A percentile compares a stretch with the other conserved stretches of the same genome.
Conservation (phyloP, 2,113 vertebrate species). For the Gopherus flavomarginatus region DNA sequence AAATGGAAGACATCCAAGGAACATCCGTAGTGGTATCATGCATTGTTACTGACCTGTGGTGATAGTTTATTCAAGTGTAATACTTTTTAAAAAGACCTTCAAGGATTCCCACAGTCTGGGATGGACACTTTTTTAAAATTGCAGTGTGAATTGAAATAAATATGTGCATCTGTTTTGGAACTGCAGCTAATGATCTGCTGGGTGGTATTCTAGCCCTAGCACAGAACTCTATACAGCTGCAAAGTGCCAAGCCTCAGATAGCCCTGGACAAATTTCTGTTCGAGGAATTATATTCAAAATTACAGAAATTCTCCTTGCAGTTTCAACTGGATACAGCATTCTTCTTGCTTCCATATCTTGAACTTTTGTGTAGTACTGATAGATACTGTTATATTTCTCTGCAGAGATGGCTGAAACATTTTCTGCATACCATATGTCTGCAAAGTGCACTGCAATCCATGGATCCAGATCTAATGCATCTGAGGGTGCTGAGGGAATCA, state of each 20-base stretch:
- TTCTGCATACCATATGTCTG: background rate
- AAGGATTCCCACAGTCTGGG: fast-evolving
- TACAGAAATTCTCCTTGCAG: fast-evolving
- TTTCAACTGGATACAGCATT: background rate
- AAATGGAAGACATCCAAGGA: too few species aligned
- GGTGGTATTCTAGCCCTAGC: background rate
- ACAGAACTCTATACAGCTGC: background rate
- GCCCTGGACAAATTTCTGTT: background rate
- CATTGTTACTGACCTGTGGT: too few species aligned
- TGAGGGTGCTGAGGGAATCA: too few species aligned
- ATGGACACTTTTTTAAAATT: background rate
- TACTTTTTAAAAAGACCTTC: too few species aligned
- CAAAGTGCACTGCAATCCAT: background rate
- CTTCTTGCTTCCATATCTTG: too few species aligned
- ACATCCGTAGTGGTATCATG: too few species aligned
- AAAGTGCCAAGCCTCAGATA: fast-evolving
- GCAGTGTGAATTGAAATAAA: background rate
- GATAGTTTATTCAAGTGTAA: too few species aligned
- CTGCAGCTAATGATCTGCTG: fast-evolving
- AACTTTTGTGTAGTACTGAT: background rate
- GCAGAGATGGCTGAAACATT: background rate
- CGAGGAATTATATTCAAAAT: fast-evolving
- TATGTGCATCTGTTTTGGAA: fast-evolving
- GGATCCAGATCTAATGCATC: too few species aligned
- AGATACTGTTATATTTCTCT: background rate